Conservation (phyloP, 2,113 vertebrate genomes). For the Mus musculus region GRCm39 chr7:107010501-107011000, state of each 20-base stretch:
- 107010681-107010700: slow-evolving; percentile 48
- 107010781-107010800: slow-evolving; percentile 61
- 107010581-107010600: neutral
- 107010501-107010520: slow-evolving; percentile 68
- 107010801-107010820: slow-evolving; percentile 41
- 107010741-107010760: slow-evolving; percentile 9
- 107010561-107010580: slow-evolving; percentile 40
- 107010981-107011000: neutral
- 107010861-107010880: neutral
- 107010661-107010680: slow-evolving; percentile 5
- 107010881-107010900: slow-evolving; percentile 48
- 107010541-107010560: slow-evolving; percentile 42
- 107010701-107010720: slow-evolving; percentile 46
- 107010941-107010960: slow-evolving; percentile 49
- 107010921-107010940: neutral
- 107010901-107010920: slow-evolving; percentile 52
- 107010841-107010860: slow-evolving; percentile 33
- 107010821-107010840: slow-evolving; percentile 46
- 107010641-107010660: neutral
- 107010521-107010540: slow-evolving; percentile 46
- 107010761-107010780: slow-evolving; percentile 71
- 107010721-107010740: slow-evolving; percentile 63
- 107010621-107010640: slow-evolving; percentile 17
- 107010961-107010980: slow-evolving; percentile 41
- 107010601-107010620: neutral